Percentiles rank a stretch among this genome's conserved stretches.
Conservation (phyloP, 2,113 vertebrate species). For the Triplophysa siluroides region DNA sequence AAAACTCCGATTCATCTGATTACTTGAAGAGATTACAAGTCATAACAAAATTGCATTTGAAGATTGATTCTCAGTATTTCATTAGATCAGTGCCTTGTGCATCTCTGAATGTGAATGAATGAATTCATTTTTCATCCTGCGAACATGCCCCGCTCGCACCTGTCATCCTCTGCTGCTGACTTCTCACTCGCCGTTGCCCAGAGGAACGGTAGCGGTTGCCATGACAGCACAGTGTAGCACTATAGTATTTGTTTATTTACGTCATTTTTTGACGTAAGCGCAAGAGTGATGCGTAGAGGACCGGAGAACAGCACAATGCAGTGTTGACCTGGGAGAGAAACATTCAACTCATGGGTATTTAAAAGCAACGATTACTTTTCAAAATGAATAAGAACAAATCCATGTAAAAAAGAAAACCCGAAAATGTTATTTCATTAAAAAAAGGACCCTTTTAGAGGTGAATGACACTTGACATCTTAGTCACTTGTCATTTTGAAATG, state of each 20-base stretch:
- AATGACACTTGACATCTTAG: no score
- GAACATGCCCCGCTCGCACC: constrained; percentile 45
- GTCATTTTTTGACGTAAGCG: constrained; percentile 36
- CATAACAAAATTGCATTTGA: neutral
- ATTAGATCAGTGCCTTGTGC: neutral
- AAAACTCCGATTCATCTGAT: neutral
- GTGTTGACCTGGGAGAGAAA: neutral
- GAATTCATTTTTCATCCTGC: constrained; percentile 30
- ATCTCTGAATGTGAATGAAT: constrained; percentile 4
- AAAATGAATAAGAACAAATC: neutral
- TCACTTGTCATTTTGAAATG: no score
- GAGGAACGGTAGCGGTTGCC: constrained; percentile 47
- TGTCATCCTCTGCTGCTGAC: constrained; percentile 40
- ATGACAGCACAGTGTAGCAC: constrained; percentile 40
- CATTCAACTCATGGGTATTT: neutral
- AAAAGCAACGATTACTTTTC: neutral
- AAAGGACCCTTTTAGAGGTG: no score
- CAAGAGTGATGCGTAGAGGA: constrained; percentile 8
- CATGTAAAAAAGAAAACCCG: neutral
- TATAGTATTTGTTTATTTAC: constrained; percentile 49
- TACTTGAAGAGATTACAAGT: neutral
- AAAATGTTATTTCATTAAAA: no score
- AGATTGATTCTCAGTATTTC: constrained; percentile 27
- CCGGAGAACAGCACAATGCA: constrained; percentile 4
- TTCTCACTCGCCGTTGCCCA: constrained; percentile 48